phyloP scores from a whole-genome alignment of 2,113 vertebrate genomes.

The Thamnaconus septentrionalis region DNA sequence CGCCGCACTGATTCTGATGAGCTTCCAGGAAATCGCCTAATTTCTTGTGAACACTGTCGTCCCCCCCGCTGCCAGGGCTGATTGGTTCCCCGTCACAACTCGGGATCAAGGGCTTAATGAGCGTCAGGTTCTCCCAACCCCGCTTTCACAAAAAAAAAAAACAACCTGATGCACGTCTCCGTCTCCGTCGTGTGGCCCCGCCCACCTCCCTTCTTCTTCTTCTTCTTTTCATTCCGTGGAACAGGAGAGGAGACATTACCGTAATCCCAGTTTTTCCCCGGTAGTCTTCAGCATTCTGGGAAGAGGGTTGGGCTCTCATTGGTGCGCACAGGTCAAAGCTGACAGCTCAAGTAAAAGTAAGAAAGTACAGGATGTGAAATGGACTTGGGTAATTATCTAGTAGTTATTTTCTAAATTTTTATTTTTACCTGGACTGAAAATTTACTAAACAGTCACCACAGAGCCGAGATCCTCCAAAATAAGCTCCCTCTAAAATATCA shows the following conservation, averaged over 20 bases:
- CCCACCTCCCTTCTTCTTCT: conserved; percentile 14
- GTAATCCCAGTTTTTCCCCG: not conserved
- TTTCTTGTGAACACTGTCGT: conserved; percentile 10
- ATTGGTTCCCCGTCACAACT: conserved; percentile 4
- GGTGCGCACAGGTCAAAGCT: no score
- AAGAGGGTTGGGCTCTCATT: no score
- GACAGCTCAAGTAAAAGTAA: no score
- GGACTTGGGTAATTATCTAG: no score
- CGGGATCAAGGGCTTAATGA: conserved; percentile 27
- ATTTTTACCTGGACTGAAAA: no score
- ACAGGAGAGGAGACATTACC: conserved; percentile 29
- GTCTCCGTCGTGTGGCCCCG: conserved; percentile 4
- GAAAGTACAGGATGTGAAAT: no score
- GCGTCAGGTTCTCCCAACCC: not conserved
- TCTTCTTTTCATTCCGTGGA: not conserved
- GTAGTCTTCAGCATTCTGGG: no score
- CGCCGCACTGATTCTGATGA: conserved; percentile 18
- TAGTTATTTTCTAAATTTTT: no score
- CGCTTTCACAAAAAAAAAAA: not conserved
- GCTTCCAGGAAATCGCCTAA: conserved; percentile 36
- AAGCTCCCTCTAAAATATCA: no score
- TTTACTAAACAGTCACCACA: no score
- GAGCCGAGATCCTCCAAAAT: no score
- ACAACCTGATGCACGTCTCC: not conserved
- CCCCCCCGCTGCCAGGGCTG: conserved; percentile 5